These are phyloP conservation scores for Drosophila teissieri DNA, from an alignment of 1,140 invertebrate genomes.

Conservation along the genomic window DNA sequence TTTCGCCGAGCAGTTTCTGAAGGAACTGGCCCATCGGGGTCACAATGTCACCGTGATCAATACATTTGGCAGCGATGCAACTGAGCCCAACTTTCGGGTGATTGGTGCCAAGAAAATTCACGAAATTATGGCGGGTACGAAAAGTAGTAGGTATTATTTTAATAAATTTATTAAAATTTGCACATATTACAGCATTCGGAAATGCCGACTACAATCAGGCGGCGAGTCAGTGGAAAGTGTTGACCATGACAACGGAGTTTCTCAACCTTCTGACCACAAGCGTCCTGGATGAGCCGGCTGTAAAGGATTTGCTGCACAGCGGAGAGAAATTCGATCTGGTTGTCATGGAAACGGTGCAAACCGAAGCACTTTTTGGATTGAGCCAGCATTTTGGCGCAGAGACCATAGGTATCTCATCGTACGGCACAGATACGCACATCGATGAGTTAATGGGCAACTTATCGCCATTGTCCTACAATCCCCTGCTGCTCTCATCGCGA, in stretches of 20 bases:
- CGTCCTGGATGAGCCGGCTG: constrained; percentile 71
- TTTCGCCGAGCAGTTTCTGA: constrained; percentile 76
- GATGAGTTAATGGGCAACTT: constrained; percentile 74
- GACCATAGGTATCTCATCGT: constrained; percentile 73
- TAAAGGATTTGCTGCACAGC: constrained; percentile 37
- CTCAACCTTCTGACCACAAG: constrained; percentile 52
- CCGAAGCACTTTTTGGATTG: constrained; percentile 72
- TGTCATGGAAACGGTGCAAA: constrained; percentile 70
- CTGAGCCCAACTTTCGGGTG: constrained; percentile 71
- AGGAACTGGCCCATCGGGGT: constrained; percentile 82
- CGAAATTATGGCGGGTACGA: constrained; percentile 61
- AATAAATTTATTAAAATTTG: background rate
- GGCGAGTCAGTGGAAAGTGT: constrained; percentile 44
- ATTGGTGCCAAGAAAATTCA: constrained; percentile 77
- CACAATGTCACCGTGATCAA: constrained; percentile 85
- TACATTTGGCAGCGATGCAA: constrained; percentile 77
- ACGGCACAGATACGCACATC: constrained; percentile 69
- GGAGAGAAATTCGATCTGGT: constrained; percentile 69
- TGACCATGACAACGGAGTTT: constrained; percentile 61
- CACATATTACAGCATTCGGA: constrained; percentile 30
- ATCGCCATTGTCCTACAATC: constrained; percentile 79
- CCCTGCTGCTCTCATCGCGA: constrained; percentile 67
- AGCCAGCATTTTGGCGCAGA: constrained; percentile 72
- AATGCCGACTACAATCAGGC: constrained; percentile 25
- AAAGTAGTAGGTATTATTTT: background rate